These are phyloP conservation scores for Nysson spinosus DNA, from an alignment of 2,888 invertebrate species.

Conservation along the genomic window DNA sequence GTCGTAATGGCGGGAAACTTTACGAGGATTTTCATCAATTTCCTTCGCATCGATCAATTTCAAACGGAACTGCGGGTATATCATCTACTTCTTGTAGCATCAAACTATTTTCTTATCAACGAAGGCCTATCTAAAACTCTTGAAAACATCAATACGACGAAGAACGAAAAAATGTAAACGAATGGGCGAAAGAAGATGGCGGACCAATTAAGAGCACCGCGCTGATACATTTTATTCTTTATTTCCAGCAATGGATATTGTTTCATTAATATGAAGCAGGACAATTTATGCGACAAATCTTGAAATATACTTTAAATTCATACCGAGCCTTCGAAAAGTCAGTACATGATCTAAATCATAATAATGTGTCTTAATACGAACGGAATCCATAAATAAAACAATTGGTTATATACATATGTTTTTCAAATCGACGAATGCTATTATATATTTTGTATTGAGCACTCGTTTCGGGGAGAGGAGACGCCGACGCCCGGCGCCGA, in stretches of 20 bases:
- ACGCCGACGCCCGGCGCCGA: slow-evolving; percentile 74
- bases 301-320: slow-evolving; percentile 4
- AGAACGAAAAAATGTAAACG: slow-evolving; percentile 27
- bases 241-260: slow-evolving; percentile 34
- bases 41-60: neutral
- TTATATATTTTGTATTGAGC: slow-evolving; percentile 76
- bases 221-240: slow-evolving; percentile 68
- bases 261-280: slow-evolving; percentile 22
- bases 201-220: slow-evolving; percentile 70
- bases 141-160: neutral
- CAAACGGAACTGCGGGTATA: slow-evolving; percentile 6
- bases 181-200: slow-evolving; percentile 69
- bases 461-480: slow-evolving; percentile 74
- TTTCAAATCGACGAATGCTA: slow-evolving; percentile 75
- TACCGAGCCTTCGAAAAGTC: neutral
- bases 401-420: slow-evolving; percentile 70
- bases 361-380: slow-evolving; percentile 21
- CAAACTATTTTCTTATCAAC: too few species aligned
- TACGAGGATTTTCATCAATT: slow-evolving; percentile 19
- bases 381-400: slow-evolving; percentile 71
- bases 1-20: slow-evolving; percentile 63
- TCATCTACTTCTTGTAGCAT: neutral
- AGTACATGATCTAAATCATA: neutral
- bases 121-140: too few species aligned
- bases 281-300: slow-evolving; percentile 4